phyloP scores from a whole-genome alignment of 2,113 vertebrate species.

The Procapra przewalskii region DNA sequence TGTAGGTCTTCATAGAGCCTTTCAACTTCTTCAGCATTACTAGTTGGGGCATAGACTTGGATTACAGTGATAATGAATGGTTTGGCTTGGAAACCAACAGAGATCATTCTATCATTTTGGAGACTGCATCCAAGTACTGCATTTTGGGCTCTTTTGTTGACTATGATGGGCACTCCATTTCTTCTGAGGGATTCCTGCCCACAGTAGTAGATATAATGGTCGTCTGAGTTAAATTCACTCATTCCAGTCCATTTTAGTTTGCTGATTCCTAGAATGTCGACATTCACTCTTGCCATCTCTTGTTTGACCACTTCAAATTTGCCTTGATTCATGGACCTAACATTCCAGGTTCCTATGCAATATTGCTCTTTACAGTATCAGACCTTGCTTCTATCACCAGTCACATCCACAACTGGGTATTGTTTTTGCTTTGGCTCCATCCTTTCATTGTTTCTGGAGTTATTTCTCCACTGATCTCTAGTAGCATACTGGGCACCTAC shows the following conservation, averaged over 20 bases:
- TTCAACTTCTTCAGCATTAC: neutral
- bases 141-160: neutral
- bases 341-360: neutral
- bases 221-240: neutral
- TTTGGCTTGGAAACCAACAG: neutral
- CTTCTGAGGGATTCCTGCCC: neutral
- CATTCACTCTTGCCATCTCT: neutral
- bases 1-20: neutral
- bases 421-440: neutral
- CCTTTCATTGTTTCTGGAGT: neutral
- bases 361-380: neutral
- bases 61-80: neutral
- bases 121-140: neutral
- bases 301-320: neutral
- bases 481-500: neutral
- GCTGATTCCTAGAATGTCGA: accelerated
- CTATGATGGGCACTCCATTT: neutral
- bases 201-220: neutral
- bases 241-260: neutral
- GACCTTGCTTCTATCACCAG: neutral
- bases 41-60: neutral
- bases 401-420: neutral
- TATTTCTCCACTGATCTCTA: neutral
- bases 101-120: neutral
- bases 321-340: neutral